Percentiles rank a stretch among this genome's conserved stretches.
Conservation (phyloP, 2,113 vertebrate genomes). For the Phainopepla nitens region DNA sequence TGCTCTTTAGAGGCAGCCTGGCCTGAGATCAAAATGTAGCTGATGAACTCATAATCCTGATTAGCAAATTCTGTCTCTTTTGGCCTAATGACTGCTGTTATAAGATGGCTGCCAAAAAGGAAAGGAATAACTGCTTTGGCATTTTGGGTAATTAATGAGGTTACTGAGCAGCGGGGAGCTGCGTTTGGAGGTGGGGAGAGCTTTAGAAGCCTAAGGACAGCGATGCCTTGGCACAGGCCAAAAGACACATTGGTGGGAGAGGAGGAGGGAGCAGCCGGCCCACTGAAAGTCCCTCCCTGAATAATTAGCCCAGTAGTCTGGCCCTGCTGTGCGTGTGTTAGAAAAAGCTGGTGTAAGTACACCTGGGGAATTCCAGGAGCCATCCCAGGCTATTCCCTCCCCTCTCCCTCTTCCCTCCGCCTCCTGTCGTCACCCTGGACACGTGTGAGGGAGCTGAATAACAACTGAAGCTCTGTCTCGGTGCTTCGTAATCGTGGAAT, state of each 20-base stretch:
- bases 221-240: no score
- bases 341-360: neutral
- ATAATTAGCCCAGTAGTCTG: neutral
- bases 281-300: neutral
- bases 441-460: neutral
- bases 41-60: neutral
- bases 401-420: neutral
- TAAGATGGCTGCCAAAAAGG: neutral
- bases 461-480: neutral
- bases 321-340: accelerated
- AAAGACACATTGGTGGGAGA: accelerated
- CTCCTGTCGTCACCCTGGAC: neutral
- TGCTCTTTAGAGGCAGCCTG: neutral
- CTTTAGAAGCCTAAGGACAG: neutral
- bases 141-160: neutral
- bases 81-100: neutral
- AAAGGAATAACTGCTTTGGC: neutral
- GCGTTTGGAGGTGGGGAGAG: neutral
- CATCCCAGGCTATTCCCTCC: neutral
- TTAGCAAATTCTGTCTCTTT: neutral
- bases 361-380: conserved; percentile 27
- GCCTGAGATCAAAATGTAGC: no score
- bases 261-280: neutral
- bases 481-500: neutral
- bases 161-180: neutral